Base-by-base conservation (phyloP, 1,140 invertebrate genomes). In the Agraylea sexmaculata region DNA sequence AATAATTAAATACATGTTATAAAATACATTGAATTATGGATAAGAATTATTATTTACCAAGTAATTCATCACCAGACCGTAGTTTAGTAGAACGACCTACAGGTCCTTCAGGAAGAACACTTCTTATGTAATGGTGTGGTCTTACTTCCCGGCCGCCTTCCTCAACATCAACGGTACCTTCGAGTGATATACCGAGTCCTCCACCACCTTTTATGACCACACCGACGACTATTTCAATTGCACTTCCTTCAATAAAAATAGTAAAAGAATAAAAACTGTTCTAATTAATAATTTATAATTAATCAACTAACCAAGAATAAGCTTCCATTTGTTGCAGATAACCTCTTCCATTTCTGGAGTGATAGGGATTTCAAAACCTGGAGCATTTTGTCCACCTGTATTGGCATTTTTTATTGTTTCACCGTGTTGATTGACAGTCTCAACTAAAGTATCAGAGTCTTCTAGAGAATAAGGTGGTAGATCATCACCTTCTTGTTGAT, bases 81-180 rank as follows among this genome's bases (percentile, higher is more conserved):
- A 95, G 70, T 16, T 74, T 69, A 4, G 80, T 84, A 58, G 89
- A 90, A 31, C 81, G 74, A 13, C 91, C 92, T 0, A 96, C 91
- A 0, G 93, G 92, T 8, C 94, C 94, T 63, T 95, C 87, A 22
- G 84, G 82, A 50, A 95, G 66, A 49, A 96, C 90, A 18, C 87
- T 90, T 45, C 88, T 74, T 52, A 94, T 91, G 57, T 93, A 94
- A 65, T 94, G 84, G 73, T 97, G 83, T 32, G 90, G 82, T 48
- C 90, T 71, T 39, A 93, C 82, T 74, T 94, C 86, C 15, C 80
- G 71, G 2, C 88, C 89, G 47, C 89, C 86, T 58, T 92, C 87
- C 58, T 92, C 87, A 23, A 93, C 85, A 54, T 94, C 90, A 13
- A 94, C 93, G 0, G 93, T 98, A 32, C 93, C 94, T 61, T 98